phyloP scores from a whole-genome alignment of 2,113 vertebrate species.

The Pycnonotus jocosus region DNA sequence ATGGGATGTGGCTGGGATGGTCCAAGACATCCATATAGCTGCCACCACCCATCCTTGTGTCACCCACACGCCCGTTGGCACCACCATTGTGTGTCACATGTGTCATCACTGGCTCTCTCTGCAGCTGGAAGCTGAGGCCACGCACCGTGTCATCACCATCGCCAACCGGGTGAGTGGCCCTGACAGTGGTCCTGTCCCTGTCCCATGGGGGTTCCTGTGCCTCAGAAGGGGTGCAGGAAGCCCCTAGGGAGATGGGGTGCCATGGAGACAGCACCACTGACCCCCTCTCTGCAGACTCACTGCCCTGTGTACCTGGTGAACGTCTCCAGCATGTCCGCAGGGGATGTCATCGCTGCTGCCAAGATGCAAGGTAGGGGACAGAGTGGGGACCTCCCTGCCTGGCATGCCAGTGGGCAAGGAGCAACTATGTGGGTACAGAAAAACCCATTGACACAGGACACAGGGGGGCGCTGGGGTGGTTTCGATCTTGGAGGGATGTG shows the following conservation, averaged over 20 bases:
- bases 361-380: slow-evolving; percentile 91
- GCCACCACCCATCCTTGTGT: fast-evolving
- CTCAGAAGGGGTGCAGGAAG: fast-evolving
- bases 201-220: fast-evolving
- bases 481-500: fast-evolving
- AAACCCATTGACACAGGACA: fast-evolving
- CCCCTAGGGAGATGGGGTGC: fast-evolving
- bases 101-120: neutral
- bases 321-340: slow-evolving; percentile 92
- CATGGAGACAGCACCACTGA: fast-evolving
- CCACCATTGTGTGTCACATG: fast-evolving
- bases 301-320: slow-evolving; percentile 93
- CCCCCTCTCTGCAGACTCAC: slow-evolving; percentile 75
- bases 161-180: slow-evolving; percentile 86
- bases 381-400: neutral
- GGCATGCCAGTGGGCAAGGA: fast-evolving
- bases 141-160: slow-evolving; percentile 91
- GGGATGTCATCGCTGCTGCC: slow-evolving; percentile 87
- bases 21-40: fast-evolving
- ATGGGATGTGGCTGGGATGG: fast-evolving
- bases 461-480: fast-evolving
- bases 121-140: slow-evolving; percentile 93
- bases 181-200: fast-evolving
- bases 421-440: fast-evolving
- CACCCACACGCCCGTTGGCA: fast-evolving